A percentile compares a stretch with the other conserved stretches of the same genome.
These are phyloP conservation scores for Cacoxenus indagator DNA, from an alignment of 2,888 invertebrate species.

Conservation along the genomic window DNA sequence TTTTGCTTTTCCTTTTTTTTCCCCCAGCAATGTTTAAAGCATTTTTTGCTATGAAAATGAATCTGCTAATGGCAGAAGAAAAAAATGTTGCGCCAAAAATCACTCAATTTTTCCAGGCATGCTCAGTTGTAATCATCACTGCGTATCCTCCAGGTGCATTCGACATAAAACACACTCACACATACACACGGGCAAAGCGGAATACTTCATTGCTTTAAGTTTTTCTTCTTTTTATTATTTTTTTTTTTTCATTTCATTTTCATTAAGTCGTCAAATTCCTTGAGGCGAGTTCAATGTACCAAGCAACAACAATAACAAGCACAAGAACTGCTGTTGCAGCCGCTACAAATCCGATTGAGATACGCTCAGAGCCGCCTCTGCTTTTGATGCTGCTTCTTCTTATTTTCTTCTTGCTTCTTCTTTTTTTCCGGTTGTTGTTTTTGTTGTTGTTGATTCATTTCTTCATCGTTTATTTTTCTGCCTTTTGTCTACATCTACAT, in stretches of 20 bases:
- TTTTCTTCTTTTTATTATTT: not conserved
- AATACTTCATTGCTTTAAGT: not conserved
- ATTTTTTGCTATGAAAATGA: not conserved
- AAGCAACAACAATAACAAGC: slow-evolving; percentile 6
- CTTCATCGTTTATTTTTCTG: not conserved
- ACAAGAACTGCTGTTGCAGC: slow-evolving; percentile 15
- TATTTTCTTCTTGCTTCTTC: not conserved
- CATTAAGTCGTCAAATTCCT: slow-evolving; percentile 30
- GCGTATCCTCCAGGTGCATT: slow-evolving; percentile 21
- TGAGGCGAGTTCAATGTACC: slow-evolving; percentile 30
- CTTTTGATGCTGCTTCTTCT: slow-evolving; percentile 12
- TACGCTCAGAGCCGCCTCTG: slow-evolving; percentile 40
- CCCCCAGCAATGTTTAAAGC: not conserved
- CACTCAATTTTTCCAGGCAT: not conserved
- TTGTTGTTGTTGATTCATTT: slow-evolving; percentile 6
- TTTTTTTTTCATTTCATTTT: slow-evolving; percentile 12
- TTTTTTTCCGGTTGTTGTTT: slow-evolving; percentile 11
- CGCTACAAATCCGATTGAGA: slow-evolving; percentile 56
- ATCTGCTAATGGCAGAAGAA: slow-evolving; percentile 14
- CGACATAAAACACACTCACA: not conserved
- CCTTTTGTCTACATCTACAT: slow-evolving; percentile 9
- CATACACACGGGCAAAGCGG: not conserved
- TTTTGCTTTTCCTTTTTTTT: not conserved
- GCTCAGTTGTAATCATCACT: not conserved
- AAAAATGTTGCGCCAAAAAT: not conserved